These are phyloP conservation scores for Parelbella ahira DNA, from an alignment of 2,888 invertebrate species.

Conservation along the genomic window DNA sequence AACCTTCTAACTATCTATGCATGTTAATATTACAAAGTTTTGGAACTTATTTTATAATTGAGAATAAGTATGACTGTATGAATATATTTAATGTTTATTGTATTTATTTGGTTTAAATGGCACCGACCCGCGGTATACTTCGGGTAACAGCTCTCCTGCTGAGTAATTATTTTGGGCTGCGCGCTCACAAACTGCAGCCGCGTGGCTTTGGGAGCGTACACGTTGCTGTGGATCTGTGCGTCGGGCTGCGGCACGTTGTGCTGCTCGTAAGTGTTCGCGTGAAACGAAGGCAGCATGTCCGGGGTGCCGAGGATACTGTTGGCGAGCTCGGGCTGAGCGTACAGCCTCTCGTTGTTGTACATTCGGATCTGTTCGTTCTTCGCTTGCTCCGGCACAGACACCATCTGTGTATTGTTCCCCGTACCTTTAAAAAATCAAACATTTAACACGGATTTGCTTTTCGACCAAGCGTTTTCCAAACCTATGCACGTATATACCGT, in stretches of 20 bases:
- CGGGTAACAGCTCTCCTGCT: conserved; percentile 51
- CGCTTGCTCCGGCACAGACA: conserved; percentile 56
- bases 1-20: no score
- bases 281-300: conserved; percentile 55
- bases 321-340: conserved; percentile 58
- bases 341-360: conserved; percentile 60
- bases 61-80: no score
- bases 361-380: conserved; percentile 69
- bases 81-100: no score
- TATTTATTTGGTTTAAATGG: no score
- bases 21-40: no score
- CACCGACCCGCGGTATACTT: conserved; percentile 63
- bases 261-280: conserved; percentile 51
- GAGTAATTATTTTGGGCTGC: conserved; percentile 54
- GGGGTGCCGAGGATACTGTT: conserved; percentile 55
- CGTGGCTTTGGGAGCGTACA: conserved; percentile 48
- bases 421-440: conserved; percentile 48
- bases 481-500: conserved; percentile 49
- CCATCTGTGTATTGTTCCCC: conserved; percentile 66
- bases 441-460: conserved; percentile 23
- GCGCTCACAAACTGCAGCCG: conserved; percentile 53
- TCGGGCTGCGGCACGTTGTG: conserved; percentile 39
- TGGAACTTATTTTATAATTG: no score
- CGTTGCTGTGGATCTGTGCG: conserved; percentile 44
- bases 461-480: no score